Conservation (phyloP, 2,888 invertebrate species). For the Lithophane ornitopus region DNA sequence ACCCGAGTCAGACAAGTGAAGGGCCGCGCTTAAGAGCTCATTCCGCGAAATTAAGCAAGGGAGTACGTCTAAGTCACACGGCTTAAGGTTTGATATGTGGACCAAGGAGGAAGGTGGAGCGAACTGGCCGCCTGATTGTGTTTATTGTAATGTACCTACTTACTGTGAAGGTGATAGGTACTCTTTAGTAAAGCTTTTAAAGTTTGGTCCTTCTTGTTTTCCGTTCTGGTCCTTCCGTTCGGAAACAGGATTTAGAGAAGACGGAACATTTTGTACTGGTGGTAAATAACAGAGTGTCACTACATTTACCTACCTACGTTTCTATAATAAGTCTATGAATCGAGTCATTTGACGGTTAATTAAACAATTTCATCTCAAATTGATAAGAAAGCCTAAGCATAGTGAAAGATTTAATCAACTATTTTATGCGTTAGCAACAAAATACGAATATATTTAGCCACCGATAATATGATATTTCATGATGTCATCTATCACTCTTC, state of each 20-base stretch:
- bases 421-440: not conserved
- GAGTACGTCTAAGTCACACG: slow-evolving; percentile 82
- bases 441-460: too few relatives aligned
- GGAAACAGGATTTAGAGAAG: not conserved
- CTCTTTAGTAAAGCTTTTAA: not conserved
- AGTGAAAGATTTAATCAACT: too few relatives aligned
- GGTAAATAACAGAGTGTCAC: too few relatives aligned
- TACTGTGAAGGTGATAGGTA: not conserved
- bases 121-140: slow-evolving; percentile 27
- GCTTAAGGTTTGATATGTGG: slow-evolving; percentile 74
- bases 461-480: too few relatives aligned
- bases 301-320: too few relatives aligned
- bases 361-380: too few relatives aligned
- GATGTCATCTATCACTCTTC: not conserved
- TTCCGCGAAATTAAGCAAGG: slow-evolving; percentile 87
- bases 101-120: slow-evolving; percentile 57
- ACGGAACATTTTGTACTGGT: not conserved
- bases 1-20: slow-evolving; percentile 78
- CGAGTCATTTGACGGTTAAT: too few relatives aligned
- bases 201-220: not conserved
- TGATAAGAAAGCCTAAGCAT: too few relatives aligned
- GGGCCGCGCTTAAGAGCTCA: slow-evolving; percentile 85
- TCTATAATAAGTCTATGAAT: too few relatives aligned
- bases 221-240: not conserved
- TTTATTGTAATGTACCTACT: slow-evolving; percentile 18